phyloP scores from a whole-genome alignment of 2,888 invertebrate species.

The Yponomeuta plumbellus region DNA sequence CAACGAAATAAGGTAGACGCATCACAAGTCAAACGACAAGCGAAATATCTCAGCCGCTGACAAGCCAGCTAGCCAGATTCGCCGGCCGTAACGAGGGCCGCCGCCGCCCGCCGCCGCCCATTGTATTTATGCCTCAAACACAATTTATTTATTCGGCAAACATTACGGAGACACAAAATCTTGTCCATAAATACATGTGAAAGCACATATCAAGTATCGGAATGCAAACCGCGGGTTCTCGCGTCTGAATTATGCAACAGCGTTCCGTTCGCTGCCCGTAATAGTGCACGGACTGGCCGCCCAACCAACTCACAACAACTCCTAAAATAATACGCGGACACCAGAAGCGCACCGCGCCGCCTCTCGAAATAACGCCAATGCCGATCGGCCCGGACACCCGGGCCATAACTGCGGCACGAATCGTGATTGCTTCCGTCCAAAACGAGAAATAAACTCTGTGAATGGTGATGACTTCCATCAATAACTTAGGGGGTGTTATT shows the following conservation, averaged over 20 bases:
- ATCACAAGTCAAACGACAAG: slow-evolving; percentile 43
- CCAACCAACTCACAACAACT: slow-evolving; percentile 39
- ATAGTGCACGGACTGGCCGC: slow-evolving; percentile 57
- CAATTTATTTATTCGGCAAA: slow-evolving; percentile 75
- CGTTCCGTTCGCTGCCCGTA: slow-evolving; percentile 45
- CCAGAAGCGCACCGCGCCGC: slow-evolving; percentile 20
- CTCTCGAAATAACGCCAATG: slow-evolving; percentile 39
- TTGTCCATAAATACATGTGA: slow-evolving; percentile 76
- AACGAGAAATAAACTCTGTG: slow-evolving; percentile 30
- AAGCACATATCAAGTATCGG: slow-evolving; percentile 76
- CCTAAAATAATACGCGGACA: slow-evolving; percentile 60
- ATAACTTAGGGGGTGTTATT: neutral
- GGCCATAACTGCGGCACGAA: slow-evolving; percentile 1
- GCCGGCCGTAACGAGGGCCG: slow-evolving; percentile 72
- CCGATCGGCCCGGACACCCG: slow-evolving; percentile 23
- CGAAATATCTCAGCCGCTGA: slow-evolving; percentile 65
- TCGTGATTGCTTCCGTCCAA: slow-evolving; percentile 24
- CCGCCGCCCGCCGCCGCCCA: slow-evolving; percentile 56
- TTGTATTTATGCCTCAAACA: slow-evolving; percentile 73
- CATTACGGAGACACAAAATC: slow-evolving; percentile 76
- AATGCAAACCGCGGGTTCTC: slow-evolving; percentile 71
- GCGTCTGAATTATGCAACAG: slow-evolving; percentile 75
- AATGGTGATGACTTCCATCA: neutral
- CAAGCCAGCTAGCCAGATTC: slow-evolving; percentile 64
- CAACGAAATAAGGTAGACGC: slow-evolving; percentile 54